Conservation (phyloP, 2,113 vertebrate species). For the Cochlearius cochlearius region DNA sequence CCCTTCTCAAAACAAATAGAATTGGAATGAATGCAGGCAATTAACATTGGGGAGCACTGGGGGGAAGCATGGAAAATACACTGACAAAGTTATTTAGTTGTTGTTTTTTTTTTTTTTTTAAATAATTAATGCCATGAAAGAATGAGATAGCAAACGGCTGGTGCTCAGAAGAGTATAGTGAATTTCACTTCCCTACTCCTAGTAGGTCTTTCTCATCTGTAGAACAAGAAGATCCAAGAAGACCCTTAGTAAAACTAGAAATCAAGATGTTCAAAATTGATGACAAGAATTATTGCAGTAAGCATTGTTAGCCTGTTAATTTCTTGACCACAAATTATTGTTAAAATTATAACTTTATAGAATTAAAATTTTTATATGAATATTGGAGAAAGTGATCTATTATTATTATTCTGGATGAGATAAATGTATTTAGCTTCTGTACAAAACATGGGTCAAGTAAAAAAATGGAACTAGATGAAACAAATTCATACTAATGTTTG, state of each 20-base stretch:
- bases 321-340: background rate
- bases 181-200: background rate
- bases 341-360: background rate
- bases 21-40: background rate
- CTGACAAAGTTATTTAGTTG: background rate
- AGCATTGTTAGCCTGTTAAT: background rate
- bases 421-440: background rate
- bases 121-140: background rate
- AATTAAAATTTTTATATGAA: background rate
- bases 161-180: background rate
- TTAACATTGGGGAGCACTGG: background rate
- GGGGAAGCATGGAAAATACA: background rate
- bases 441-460: background rate
- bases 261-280: background rate
- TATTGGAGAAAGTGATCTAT: background rate
- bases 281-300: background rate
- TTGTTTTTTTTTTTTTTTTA: background rate
- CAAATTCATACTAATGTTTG: background rate
- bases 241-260: background rate
- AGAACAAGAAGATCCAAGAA: background rate
- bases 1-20: background rate
- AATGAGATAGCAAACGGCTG: background rate
- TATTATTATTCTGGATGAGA: background rate
- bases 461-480: background rate
- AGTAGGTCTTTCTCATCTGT: background rate